A percentile compares a stretch with the other conserved stretches of the same genome.
phyloP scores from a whole-genome alignment of 2,113 vertebrate genomes.

The Dipodomys merriami region DNA sequence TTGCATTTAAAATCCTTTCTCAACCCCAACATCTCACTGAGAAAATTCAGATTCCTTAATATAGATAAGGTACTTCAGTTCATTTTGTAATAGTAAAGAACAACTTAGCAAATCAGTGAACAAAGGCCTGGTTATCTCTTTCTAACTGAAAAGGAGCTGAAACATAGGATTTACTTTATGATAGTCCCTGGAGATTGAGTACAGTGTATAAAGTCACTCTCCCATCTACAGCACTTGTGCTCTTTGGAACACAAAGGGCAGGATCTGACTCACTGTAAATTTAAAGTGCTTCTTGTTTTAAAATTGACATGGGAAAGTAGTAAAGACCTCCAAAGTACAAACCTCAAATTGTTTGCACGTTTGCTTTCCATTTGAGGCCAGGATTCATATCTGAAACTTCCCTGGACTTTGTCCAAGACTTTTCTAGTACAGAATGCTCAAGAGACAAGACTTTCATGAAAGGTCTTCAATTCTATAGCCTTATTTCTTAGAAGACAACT shows the following conservation, averaged over 20 bases:
- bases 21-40: neutral
- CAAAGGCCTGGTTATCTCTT: conserved; percentile 22
- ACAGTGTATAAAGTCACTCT: conserved; percentile 35
- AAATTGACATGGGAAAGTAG: conserved; percentile 67
- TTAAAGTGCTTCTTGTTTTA: conserved; percentile 67
- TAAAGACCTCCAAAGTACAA: conserved; percentile 68
- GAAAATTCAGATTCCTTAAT: neutral
- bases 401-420: conserved; percentile 69
- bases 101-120: neutral
- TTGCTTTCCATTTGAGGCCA: conserved; percentile 66
- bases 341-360: conserved; percentile 76
- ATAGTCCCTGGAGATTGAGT: neutral
- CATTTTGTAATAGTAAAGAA: neutral
- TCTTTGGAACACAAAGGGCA: conserved; percentile 27
- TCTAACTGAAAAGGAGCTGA: conserved; percentile 42
- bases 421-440: conserved; percentile 71
- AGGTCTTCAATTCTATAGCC: conserved; percentile 52
- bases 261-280: conserved; percentile 44
- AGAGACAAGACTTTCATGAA: conserved; percentile 71
- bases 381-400: conserved; percentile 69
- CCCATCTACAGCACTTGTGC: neutral
- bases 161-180: neutral
- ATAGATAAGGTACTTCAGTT: neutral
- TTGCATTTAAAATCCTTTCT: neutral
- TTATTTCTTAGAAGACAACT: conserved; percentile 64